A percentile compares a stretch with the other conserved stretches of the same genome.
Conservation (phyloP, 2,797 vertebrate species). For the Anableps anableps region DNA sequence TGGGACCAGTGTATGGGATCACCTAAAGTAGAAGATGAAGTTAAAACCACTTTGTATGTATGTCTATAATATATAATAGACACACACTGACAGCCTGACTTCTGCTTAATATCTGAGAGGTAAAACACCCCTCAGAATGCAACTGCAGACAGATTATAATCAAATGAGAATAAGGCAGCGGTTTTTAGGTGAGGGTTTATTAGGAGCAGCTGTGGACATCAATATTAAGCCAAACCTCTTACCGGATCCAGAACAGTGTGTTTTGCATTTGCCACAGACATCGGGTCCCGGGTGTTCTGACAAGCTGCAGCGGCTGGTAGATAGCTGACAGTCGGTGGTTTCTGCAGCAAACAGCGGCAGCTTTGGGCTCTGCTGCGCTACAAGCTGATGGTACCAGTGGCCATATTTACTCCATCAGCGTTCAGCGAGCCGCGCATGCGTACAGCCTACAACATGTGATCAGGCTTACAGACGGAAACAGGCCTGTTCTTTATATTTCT, state of each 20-base stretch:
- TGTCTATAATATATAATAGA: too few relatives aligned
- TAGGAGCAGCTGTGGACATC: too few relatives aligned
- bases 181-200: not conserved
- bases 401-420: slow-evolving; percentile 26
- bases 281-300: slow-evolving; percentile 46
- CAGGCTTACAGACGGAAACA: not conserved
- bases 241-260: slow-evolving; percentile 82
- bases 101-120: too few relatives aligned
- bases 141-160: not conserved
- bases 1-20: slow-evolving; percentile 89
- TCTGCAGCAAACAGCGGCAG: slow-evolving; percentile 12
- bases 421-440: slow-evolving; percentile 54
- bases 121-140: not conserved
- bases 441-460: slow-evolving; percentile 38
- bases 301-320: slow-evolving; percentile 36
- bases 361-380: slow-evolving; percentile 30
- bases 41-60: not conserved
- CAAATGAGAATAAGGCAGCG: not conserved
- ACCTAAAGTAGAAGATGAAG: slow-evolving; percentile 69
- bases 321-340: not conserved
- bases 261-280: slow-evolving; percentile 84
- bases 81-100: not conserved
- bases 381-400: slow-evolving; percentile 22
- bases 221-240: slow-evolving; percentile 53
- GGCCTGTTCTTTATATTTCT: not conserved